phyloP scores from a whole-genome alignment of 2,113 vertebrate species.

The Tinamus guttatus region DNA sequence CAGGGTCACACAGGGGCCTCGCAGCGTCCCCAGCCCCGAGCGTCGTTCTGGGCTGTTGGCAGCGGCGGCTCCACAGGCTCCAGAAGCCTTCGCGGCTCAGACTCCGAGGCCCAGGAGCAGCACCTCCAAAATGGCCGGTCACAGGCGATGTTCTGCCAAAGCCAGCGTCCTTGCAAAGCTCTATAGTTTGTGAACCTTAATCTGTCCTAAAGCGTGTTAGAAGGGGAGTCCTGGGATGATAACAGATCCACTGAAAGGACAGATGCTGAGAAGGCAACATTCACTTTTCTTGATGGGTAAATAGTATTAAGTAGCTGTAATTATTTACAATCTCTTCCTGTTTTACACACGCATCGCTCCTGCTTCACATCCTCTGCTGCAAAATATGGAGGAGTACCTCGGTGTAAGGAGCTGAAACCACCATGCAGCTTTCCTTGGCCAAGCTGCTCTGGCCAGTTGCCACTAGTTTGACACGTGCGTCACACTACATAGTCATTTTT shows the following conservation, averaged over 20 bases:
- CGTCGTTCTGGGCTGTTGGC: rapidly evolving
- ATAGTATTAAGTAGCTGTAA: rapidly evolving
- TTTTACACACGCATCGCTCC: not conserved
- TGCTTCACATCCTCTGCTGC: not conserved
- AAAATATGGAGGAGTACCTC: not conserved
- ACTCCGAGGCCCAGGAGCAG: not conserved
- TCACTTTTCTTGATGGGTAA: rapidly evolving
- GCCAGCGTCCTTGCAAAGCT: rapidly evolving
- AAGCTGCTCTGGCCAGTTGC: not conserved
- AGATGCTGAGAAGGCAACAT: rapidly evolving
- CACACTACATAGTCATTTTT: not conserved
- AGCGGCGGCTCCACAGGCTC: not conserved
- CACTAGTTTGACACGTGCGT: not conserved
- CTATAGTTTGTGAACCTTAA: not conserved
- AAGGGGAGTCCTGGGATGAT: not conserved
- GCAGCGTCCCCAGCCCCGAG: not conserved
- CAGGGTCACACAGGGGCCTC: not conserved
- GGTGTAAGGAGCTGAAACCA: not conserved
- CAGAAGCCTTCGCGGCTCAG: rapidly evolving
- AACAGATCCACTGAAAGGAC: rapidly evolving
- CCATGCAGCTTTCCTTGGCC: not conserved
- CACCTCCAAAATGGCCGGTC: rapidly evolving
- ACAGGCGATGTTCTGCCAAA: not conserved
- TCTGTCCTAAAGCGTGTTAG: rapidly evolving
- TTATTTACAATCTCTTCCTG: not conserved